phyloP scores from a whole-genome alignment of 2,888 invertebrate species.

The Trimorus sp. region DNA sequence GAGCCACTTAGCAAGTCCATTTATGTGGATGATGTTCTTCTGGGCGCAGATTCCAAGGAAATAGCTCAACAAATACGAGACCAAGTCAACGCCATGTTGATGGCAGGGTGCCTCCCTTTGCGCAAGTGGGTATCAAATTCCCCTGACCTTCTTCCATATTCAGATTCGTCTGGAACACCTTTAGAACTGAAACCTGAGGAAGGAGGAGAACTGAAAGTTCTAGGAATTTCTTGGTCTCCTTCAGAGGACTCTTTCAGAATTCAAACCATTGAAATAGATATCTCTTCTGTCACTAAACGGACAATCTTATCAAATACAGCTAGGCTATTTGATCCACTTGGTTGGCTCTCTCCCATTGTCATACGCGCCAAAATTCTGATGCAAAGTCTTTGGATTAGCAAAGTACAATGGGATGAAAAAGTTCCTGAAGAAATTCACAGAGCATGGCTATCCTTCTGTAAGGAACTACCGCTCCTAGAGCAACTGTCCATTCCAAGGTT shows the following conservation, averaged over 20 bases:
- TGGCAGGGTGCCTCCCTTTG: background rate
- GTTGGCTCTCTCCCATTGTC: background rate
- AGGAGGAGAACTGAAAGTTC: background rate
- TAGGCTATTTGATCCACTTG: conserved; percentile 3
- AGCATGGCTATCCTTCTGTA: background rate
- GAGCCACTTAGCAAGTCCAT: background rate
- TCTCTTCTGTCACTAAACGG: background rate
- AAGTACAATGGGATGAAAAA: background rate
- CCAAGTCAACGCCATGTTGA: background rate
- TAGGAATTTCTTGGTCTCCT: background rate
- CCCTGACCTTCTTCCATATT: background rate
- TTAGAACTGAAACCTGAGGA: background rate
- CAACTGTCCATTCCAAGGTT: background rate
- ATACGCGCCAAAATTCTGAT: background rate
- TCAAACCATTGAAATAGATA: background rate
- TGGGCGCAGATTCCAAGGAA: conserved; percentile 1
- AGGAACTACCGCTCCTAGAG: background rate
- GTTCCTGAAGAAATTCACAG: background rate
- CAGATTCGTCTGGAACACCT: background rate
- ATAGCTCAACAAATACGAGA: background rate
- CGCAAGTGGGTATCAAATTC: background rate
- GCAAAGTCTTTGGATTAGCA: background rate
- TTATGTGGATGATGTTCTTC: conserved; percentile 9
- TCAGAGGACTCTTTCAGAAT: background rate
- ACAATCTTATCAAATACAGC: conserved; percentile 1